Base-by-base conservation (phyloP, 23 tunicate species). In the Corella eumyota region DNA sequence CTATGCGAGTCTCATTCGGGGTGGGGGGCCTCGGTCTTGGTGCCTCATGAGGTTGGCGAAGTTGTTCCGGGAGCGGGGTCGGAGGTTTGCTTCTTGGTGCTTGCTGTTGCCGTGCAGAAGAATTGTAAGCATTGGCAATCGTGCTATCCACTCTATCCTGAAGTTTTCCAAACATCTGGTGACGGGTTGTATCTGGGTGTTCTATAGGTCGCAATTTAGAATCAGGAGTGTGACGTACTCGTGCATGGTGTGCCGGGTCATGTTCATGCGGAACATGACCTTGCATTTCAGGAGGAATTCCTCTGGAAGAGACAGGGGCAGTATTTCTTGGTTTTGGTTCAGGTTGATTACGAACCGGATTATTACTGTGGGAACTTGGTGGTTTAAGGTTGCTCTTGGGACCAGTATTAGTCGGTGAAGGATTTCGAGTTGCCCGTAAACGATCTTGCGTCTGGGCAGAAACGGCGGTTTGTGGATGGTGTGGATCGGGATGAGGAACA, bases 381-480 rank as follows among this genome's bases (percentile, higher is more conserved):
- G 31, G 40, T 35, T 62, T 62, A 22, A 21, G 55, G 50, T 32
- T 68, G 59, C 56, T 68, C 4, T 23, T 55, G 34, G 32, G 60
- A n/a, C 25, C 50, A 3, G 24, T 22, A 13, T 60, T 35, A 19
- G 30, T 28, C 6, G 50, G 73, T 22, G 38, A 61, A 56, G 52
- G 53, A 13, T 25, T 31, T 19, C 67, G 55, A 49, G 50, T 56
- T 17, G 32, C 40, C 2, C 68, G 68, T 21, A 31, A 52, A 27
- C 78, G 77, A 30, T 79, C 88, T 55, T 79, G 88, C 1, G 77
- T 72, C 34, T 70, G 88, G 50, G 88, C 88, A n/a, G 88, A 79
- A n/a, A 79, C 88, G 3, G 88, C 88, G 7, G 77, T 79, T 67
- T 79, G 77, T 1, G 88, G 88, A 25, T 79, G 70, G 21, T 79